Percentiles rank a stretch among this genome's conserved stretches.
Conservation (phyloP, 2,888 invertebrate genomes). For the Dicyrtoma fusca region DNA sequence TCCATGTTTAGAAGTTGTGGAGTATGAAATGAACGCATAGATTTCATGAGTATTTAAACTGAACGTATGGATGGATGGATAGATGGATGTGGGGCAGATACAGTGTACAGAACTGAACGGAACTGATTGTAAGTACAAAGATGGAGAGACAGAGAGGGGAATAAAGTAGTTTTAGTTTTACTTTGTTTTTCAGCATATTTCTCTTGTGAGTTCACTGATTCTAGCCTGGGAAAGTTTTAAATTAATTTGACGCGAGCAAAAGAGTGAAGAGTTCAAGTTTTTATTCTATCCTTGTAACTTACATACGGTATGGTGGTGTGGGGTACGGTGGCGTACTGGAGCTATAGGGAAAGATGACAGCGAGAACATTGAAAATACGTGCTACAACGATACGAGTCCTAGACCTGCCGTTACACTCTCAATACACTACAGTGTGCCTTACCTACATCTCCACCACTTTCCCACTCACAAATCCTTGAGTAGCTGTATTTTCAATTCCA, state of each 20-base stretch:
- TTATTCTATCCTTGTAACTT: conserved; percentile 30
- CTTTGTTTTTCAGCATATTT: conserved; percentile 46
- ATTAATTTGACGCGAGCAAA: conserved; percentile 54
- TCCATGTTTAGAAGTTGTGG: background rate
- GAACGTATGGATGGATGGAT: conserved; percentile 15
- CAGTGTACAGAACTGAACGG: background rate
- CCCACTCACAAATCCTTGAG: too few relatives aligned
- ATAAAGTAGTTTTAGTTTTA: conserved; percentile 40
- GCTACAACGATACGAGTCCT: too few relatives aligned
- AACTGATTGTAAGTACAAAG: conserved; percentile 12
- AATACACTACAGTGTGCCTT: too few relatives aligned
- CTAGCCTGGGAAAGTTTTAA: conserved; percentile 52
- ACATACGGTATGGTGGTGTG: too few relatives aligned
- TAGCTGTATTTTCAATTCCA: too few relatives aligned
- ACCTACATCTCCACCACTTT: too few relatives aligned
- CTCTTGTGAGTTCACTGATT: conserved; percentile 44
- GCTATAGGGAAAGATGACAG: too few relatives aligned
- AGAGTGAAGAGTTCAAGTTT: conserved; percentile 53
- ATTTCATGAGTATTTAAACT: conserved; percentile 23
- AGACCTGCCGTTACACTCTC: too few relatives aligned
- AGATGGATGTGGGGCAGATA: too few relatives aligned
- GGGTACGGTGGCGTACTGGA: too few relatives aligned
- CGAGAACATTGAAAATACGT: too few relatives aligned
- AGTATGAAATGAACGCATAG: background rate
- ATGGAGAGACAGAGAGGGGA: conserved; percentile 31